Evolutionary conservation across 92 coral and sea anemone species (phyloP), one percentile per base, ranked within the genome.

Genomic region (Chrysogorgia sp.): DNA sequence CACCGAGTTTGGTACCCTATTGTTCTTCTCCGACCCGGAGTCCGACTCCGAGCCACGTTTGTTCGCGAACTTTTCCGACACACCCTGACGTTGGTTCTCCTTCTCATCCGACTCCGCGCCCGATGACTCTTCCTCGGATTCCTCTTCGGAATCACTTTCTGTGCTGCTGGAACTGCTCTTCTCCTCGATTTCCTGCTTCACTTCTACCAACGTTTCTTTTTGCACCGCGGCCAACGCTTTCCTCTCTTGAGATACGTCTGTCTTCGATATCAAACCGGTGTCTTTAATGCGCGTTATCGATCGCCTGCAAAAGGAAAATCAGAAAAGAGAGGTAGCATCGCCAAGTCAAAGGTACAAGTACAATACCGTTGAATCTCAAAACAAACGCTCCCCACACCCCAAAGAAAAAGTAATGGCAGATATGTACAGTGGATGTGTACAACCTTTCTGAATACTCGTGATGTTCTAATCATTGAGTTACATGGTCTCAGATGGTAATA

Each of bases 271-370:
- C 9, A 93, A 71, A 72, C 92, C 90, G 53, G 88, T 96, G 81
- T 94, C 98, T 83, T 94, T 94, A 56, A 94, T 94, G 66, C 98
- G 88, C 60, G 98, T 94, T 82, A 94, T 94, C 47, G 98, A 94
- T 79, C 96, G 88, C 90, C 98, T 94, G 76, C 35, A 15, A 12
- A 15, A 47, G n/a, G 2, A 15, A 47, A 15, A 47, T 2, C 17
- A 47, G 43, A 37, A 12, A 37, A 37, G 15, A 24, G 22, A 0
- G 26, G n/a, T 20, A 24, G 40, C 23, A 33, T 52, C 0, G 48
- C 5, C 15, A 68, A 7, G 17, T 12, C 52, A 35, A 68, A 68
- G 22, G 19, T 1, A 43, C 13, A 10, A 35, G 10, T 14, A 10
- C 59, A 67, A n/a, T n/a, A n/a, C n/a, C n/a, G n/a, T n/a, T n/a